Percentiles rank a stretch among this genome's conserved stretches.
Evolutionary conservation across 2,797 vertebrate species (phyloP).

Genomic region (Meda fulgida): DNA sequence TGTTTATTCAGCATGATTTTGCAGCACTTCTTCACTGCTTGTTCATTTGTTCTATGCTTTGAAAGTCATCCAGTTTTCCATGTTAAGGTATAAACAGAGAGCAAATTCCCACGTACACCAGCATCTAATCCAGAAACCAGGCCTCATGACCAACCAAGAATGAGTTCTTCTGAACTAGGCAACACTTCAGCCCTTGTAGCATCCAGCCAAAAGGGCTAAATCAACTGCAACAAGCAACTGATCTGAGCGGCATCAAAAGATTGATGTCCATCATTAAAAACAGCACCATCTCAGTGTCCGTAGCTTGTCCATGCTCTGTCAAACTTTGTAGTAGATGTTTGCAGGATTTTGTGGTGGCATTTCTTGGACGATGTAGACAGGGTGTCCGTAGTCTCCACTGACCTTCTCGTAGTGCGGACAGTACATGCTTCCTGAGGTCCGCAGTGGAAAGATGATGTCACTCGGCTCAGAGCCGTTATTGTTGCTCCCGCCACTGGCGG

Average conservation of each 20-base stretch:
- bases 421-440: conserved; percentile 91
- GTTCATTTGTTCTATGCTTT: not conserved
- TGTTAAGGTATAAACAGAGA: conserved; percentile 3
- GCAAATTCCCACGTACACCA: conserved; percentile 1
- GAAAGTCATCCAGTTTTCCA: not conserved
- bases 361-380: conserved; percentile 98
- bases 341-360: conserved; percentile 93
- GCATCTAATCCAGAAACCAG: conserved; percentile 27
- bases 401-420: conserved; percentile 97
- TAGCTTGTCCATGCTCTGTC: conserved; percentile 60
- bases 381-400: conserved; percentile 94
- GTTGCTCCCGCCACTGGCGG: conserved; percentile 77
- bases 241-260: not conserved
- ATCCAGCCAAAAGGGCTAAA: not conserved
- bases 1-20: conserved; percentile 12
- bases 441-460: conserved; percentile 92
- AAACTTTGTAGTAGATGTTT: conserved; percentile 93
- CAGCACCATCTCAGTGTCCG: not conserved
- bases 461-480: conserved; percentile 94
- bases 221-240: not conserved
- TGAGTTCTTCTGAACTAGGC: conserved; percentile 12
- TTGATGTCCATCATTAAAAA: conserved; percentile 21
- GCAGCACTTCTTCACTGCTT: not conserved
- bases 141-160: not conserved
- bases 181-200: not conserved